Base-by-base conservation (phyloP, 2,797 vertebrate genomes). In the Danio aesculapii region DNA sequence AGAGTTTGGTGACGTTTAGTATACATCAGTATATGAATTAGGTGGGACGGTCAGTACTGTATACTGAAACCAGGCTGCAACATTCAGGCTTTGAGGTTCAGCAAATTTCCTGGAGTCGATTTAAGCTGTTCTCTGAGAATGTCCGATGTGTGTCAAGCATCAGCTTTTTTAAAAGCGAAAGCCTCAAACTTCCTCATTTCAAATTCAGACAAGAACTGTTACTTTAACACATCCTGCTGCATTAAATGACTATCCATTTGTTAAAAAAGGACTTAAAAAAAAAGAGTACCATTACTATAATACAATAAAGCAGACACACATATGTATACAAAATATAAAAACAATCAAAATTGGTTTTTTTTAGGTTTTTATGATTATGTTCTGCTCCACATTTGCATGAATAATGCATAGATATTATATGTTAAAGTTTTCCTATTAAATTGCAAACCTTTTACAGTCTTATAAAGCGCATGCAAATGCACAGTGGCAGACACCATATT, bases 381-480 rank as follows among this genome's bases (percentile, higher is more conserved):
- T 21, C 53, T 44, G 19, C 7, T 13, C 41, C 52, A 49, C 6
- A 75, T 80, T 14, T 58, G 6, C 41, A 80, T 64, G 10, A 63
- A 3, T n/a, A 44, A 53, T 57, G 72, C 59, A 53, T n/a, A n/a
- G n/a, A n/a, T n/a, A n/a, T n/a, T n/a, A n/a, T n/a, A n/a, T n/a
- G n/a, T n/a, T n/a, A n/a, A n/a, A n/a, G n/a, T n/a, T 83, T 30
- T 79, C 66, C 64, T 44, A 41, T 10, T 66, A 14, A 11, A 11
- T 41, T 72, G 7, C 72, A 75, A 12, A 44, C 43, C 46, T 61
- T 59, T 30, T 17, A 50, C 46, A 21, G 49, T 78, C n/a, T 55
- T 76, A 69, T 11, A 57, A 53, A 71, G 47, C 44, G 17, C 47
- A 84, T 74, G 62, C 69, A 81, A 81, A 84, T 66, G 10, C 10